phyloP scores from a whole-genome alignment of 2,113 vertebrate species.

The Marmota monax region DNA sequence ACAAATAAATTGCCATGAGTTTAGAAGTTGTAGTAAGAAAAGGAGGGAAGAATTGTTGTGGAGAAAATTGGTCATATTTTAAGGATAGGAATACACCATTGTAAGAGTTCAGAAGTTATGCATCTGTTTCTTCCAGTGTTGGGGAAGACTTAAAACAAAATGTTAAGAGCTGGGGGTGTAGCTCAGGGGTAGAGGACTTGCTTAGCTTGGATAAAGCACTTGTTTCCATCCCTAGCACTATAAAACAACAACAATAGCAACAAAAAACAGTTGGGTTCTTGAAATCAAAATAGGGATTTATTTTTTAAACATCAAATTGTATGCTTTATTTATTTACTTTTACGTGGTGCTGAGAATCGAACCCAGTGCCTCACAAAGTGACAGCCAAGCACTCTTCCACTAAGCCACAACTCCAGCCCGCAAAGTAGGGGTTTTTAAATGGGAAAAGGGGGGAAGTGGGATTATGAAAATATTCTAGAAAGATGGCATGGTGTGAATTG shows the following conservation, averaged over 20 bases:
- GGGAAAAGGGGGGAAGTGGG: background rate
- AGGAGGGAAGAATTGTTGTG: background rate
- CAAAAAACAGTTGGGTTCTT: background rate
- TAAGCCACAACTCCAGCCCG: no score
- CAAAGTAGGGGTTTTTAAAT: background rate
- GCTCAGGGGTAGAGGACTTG: background rate
- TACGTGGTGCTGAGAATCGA: no score
- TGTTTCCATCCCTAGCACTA: background rate
- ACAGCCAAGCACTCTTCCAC: no score
- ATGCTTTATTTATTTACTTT: no score
- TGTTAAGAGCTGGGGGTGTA: background rate
- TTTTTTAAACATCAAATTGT: no score
- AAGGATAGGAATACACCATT: background rate
- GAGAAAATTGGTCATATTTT: background rate
- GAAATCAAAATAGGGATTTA: background rate
- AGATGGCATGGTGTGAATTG: background rate
- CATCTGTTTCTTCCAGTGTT: conserved; percentile 32
- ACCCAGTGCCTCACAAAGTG: no score
- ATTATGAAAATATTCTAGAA: background rate
- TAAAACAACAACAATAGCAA: background rate
- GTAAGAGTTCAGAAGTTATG: background rate
- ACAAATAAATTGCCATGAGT: background rate
- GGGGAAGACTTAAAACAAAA: background rate
- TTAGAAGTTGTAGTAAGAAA: background rate
- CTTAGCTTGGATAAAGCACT: background rate